Percentiles rank a stretch among this genome's conserved stretches.
Evolutionary conservation across 2,888 invertebrate species (phyloP).

Genomic region (Crioceris asparagi): DNA sequence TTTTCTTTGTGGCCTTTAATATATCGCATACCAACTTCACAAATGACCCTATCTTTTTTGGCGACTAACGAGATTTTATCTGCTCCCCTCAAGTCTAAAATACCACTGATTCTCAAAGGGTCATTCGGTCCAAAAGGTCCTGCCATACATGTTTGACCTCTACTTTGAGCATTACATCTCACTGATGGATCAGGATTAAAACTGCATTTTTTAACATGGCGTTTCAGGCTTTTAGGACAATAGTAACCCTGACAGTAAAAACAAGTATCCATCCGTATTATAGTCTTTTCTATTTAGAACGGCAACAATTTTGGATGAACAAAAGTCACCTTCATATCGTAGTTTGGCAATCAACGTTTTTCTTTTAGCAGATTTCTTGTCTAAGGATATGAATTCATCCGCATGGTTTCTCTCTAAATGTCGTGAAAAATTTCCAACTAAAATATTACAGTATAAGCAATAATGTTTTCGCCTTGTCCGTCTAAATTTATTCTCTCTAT

Average conservation of each 20-base stretch:
- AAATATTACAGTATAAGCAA: slow-evolving; percentile 6
- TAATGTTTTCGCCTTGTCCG: no score
- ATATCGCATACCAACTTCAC: no score
- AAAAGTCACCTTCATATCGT: slow-evolving; percentile 8
- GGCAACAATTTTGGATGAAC: slow-evolving; percentile 2
- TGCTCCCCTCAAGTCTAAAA: slow-evolving; percentile 12
- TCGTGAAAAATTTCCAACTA: slow-evolving; percentile 7
- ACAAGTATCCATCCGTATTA: slow-evolving; percentile 1
- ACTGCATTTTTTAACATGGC: slow-evolving; percentile 10
- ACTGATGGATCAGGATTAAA: slow-evolving; percentile 7
- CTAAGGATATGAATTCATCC: slow-evolving; percentile 6
- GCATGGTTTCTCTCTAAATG: slow-evolving; percentile 6
- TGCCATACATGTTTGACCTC: slow-evolving; percentile 10
- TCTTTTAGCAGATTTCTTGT: neutral
- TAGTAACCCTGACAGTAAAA: slow-evolving; percentile 8
- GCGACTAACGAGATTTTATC: slow-evolving; percentile 15
- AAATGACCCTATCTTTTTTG: slow-evolving; percentile 16
- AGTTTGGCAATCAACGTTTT: slow-evolving; percentile 9
- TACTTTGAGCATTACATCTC: slow-evolving; percentile 8
- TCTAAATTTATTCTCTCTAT: no score
- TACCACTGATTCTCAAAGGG: slow-evolving; percentile 10
- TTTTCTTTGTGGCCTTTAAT: no score
- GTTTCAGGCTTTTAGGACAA: neutral
- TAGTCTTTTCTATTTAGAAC: slow-evolving; percentile 4
- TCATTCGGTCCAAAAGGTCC: slow-evolving; percentile 16